Conservation (phyloP, 1,140 invertebrate species). For the Grapholita molesta region DNA sequence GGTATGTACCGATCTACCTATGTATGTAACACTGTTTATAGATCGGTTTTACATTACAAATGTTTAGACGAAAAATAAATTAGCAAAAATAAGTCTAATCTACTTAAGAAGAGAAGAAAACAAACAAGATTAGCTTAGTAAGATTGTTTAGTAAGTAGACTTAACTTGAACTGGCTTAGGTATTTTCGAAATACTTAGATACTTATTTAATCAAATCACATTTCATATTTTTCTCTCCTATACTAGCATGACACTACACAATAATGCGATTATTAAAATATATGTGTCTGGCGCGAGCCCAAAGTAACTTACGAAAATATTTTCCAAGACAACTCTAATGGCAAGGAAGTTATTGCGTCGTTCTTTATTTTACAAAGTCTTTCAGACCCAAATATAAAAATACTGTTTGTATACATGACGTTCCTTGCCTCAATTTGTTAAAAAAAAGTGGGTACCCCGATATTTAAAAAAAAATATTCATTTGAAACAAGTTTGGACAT, state of each 20-base stretch:
- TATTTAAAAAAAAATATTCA: neutral
- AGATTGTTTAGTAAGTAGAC: too few relatives aligned
- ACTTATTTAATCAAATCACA: too few relatives aligned
- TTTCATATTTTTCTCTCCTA: neutral
- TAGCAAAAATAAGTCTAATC: too few relatives aligned
- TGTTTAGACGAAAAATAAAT: too few relatives aligned
- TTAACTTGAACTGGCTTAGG: too few relatives aligned
- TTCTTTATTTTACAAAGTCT: conserved; percentile 37
- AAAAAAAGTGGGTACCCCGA: neutral
- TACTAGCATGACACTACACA: neutral
- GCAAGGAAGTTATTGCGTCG: conserved; percentile 50
- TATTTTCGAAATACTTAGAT: too few relatives aligned
- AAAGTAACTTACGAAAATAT: conserved; percentile 62
- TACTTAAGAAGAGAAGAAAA: too few relatives aligned
- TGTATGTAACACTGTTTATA: too few relatives aligned
- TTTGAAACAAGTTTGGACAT: neutral
- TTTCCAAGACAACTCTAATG: conserved; percentile 60
- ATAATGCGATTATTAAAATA: conserved; percentile 22
- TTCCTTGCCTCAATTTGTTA: conserved; percentile 14
- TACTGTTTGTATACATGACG: conserved; percentile 41
- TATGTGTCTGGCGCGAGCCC: conserved; percentile 1
- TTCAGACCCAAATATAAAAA: conserved; percentile 63
- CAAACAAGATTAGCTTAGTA: too few relatives aligned
- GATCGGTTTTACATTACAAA: too few relatives aligned
- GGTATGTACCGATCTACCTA: too few relatives aligned